These are phyloP conservation scores for Ariolimax columbianus DNA, from an alignment of 2,888 invertebrate genomes.

Conservation along the genomic window DNA sequence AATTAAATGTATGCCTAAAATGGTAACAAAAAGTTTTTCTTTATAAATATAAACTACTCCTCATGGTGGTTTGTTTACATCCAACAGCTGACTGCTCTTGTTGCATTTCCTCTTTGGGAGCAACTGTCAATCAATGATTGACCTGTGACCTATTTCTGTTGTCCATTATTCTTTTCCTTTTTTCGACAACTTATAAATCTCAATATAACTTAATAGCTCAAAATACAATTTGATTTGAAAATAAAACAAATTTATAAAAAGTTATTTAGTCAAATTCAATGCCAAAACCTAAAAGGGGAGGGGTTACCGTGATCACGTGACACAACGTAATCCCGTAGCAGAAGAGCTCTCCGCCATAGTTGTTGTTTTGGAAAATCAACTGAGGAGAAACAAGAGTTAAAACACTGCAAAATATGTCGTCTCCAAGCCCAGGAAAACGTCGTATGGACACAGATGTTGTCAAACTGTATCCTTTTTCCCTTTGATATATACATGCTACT, in stretches of 20 bases:
- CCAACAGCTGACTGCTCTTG: conserved; percentile 75
- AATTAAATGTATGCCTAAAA: too few relatives aligned
- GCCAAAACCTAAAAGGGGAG: conserved; percentile 49
- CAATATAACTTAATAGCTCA: not conserved
- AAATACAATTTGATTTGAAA: not conserved
- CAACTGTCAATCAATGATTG: conserved; percentile 66
- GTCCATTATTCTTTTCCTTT: conserved; percentile 15
- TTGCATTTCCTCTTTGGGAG: conserved; percentile 56
- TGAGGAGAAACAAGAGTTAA: conserved; percentile 51
- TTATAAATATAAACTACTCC: conserved; percentile 44
- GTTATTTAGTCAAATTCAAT: not conserved
- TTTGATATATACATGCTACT: not conserved
- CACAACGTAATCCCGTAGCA: conserved; percentile 70
- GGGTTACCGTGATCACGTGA: conserved; percentile 68
- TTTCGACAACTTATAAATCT: not conserved
- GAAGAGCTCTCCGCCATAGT: conserved; percentile 75
- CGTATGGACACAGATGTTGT: conserved; percentile 99
- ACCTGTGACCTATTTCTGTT: conserved; percentile 68
- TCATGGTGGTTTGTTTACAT: conserved; percentile 76
- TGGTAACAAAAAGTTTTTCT: too few relatives aligned
- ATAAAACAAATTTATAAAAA: not conserved
- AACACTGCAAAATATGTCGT: conserved; percentile 87
- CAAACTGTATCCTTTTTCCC: conserved; percentile 86
- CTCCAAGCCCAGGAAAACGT: conserved; percentile 99
- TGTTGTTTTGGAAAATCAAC: conserved; percentile 71